Evolutionary conservation across 2,888 invertebrate genomes (phyloP).

Genomic region (Carpatolechia fugitivella): DNA sequence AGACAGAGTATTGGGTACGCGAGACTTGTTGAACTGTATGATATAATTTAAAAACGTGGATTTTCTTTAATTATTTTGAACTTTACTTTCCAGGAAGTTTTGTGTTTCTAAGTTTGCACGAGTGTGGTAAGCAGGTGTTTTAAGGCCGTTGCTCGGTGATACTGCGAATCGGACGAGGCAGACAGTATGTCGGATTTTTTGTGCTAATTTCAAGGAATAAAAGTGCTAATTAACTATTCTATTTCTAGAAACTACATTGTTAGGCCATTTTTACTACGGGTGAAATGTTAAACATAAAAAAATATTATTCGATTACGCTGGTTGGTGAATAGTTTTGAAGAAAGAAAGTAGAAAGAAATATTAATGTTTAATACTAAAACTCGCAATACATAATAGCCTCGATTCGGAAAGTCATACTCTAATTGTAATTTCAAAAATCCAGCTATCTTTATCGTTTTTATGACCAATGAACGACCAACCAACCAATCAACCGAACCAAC

Average conservation of each 20-base stretch:
- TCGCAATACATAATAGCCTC: no score
- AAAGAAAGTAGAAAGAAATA: no score
- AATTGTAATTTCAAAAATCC: no score
- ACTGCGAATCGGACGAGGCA: background rate
- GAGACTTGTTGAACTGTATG: background rate
- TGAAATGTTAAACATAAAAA: no score
- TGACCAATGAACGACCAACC: no score
- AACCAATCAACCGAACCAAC: no score
- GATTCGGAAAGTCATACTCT: no score
- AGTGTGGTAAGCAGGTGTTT: background rate
- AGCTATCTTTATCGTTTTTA: no score
- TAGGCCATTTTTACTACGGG: no score
- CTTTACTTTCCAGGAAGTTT: background rate
- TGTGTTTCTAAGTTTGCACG: background rate
- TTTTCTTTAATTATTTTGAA: background rate
- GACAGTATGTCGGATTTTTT: conserved; percentile 3
- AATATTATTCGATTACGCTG: no score
- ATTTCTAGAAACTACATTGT: background rate
- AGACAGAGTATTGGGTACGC: background rate
- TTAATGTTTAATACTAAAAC: no score
- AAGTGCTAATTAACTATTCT: background rate
- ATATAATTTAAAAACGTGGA: background rate
- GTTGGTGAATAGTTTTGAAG: no score
- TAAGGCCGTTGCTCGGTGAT: background rate
- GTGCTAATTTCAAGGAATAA: background rate